These are phyloP conservation scores for Stichopus horrens DNA, from an alignment of 53 echinoderm and acorn worm genomes.

Conservation along the genomic window DNA sequence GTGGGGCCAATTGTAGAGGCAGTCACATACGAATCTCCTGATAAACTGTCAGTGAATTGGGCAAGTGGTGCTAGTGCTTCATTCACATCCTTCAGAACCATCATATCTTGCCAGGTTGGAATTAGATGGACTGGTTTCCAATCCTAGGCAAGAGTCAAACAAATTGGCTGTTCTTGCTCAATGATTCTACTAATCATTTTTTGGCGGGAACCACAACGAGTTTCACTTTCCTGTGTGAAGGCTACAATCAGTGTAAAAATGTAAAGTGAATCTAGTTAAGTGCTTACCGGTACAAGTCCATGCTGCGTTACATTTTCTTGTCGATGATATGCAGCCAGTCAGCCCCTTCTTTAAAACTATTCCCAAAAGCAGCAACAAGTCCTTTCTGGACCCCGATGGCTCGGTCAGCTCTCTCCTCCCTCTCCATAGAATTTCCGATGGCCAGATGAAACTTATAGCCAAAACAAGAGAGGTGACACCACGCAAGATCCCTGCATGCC, in stretches of 20 bases:
- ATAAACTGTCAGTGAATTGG: slow-evolving; percentile 51
- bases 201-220: slow-evolving; percentile 53
- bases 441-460: slow-evolving; percentile 36
- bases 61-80: slow-evolving; percentile 44
- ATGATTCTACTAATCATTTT: slow-evolving; percentile 46
- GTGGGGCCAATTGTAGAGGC: background rate
- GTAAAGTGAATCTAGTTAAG: background rate
- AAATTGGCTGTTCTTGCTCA: slow-evolving; percentile 44
- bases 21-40: slow-evolving; percentile 24
- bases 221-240: slow-evolving; percentile 39
- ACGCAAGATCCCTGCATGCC: background rate
- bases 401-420: background rate
- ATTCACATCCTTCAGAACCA: slow-evolving; percentile 31
- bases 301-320: background rate
- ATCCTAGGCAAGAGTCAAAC: slow-evolving; percentile 24
- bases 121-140: background rate
- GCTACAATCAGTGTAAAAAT: slow-evolving; percentile 20
- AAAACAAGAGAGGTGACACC: slow-evolving; percentile 21
- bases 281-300: slow-evolving; percentile 3
- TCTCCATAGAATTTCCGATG: slow-evolving; percentile 8
- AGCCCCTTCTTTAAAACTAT: slow-evolving; percentile 14
- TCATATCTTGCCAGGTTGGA: slow-evolving; percentile 48
- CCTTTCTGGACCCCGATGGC: background rate
- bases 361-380: slow-evolving; percentile 17
- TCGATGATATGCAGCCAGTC: background rate